Evolutionary conservation across 2,113 vertebrate genomes (phyloP).

Genomic region (Castor canadensis): DNA sequence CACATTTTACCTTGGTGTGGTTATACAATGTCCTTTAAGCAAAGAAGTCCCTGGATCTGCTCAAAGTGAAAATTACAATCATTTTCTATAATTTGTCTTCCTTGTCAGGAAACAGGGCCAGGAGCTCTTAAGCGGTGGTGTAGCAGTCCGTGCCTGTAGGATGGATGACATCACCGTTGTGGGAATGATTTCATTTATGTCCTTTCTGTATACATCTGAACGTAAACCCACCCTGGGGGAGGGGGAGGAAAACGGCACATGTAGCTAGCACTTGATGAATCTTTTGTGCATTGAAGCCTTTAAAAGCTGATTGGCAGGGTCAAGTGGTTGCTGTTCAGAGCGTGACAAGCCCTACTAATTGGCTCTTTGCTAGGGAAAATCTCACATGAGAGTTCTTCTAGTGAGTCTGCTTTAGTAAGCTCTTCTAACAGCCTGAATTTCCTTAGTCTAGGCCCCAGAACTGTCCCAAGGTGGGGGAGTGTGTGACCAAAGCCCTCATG

Average conservation of each 20-base stretch:
- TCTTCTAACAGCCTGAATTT: neutral
- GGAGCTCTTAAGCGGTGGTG: constrained; percentile 32
- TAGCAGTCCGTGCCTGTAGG: neutral
- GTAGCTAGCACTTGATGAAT: neutral
- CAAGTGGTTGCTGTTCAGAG: constrained; percentile 40
- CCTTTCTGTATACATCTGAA: constrained; percentile 33
- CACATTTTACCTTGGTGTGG: neutral
- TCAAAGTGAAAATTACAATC: constrained; percentile 60
- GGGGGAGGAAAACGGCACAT: neutral
- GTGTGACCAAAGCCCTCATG: neutral
- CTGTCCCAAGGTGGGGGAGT: neutral
- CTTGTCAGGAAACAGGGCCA: constrained; percentile 61
- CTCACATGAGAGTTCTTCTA: constrained; percentile 42
- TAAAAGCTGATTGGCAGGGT: constrained; percentile 52
- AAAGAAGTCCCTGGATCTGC: neutral
- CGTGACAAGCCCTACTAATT: neutral
- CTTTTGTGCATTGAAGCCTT: constrained; percentile 36
- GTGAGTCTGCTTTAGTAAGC: neutral
- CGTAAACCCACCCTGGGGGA: neutral
- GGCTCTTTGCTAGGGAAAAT: constrained; percentile 45
- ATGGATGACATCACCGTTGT: constrained; percentile 58
- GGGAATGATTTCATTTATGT: constrained; percentile 49
- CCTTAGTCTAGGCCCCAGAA: neutral
- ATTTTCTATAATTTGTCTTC: constrained; percentile 53
- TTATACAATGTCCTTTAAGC: neutral